Percentiles rank a stretch among this genome's conserved stretches.
These are phyloP conservation scores for Ophion costatus DNA, from an alignment of 2,888 invertebrate species.

Conservation along the genomic window DNA sequence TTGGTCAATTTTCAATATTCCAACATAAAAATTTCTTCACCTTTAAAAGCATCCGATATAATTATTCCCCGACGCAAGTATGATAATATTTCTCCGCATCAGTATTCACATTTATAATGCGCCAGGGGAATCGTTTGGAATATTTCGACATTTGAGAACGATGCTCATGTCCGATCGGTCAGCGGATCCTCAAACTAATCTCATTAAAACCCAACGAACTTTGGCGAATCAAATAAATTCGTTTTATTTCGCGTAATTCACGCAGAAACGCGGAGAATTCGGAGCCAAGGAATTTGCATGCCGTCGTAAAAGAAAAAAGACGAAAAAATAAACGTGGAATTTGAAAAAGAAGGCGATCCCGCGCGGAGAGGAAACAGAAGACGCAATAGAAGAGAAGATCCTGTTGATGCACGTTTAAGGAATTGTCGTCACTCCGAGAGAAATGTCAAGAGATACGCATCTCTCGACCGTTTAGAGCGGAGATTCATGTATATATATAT, in stretches of 20 bases:
- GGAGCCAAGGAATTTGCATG: slow-evolving; percentile 31
- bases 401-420: slow-evolving; percentile 57
- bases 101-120: slow-evolving; percentile 19
- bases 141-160: slow-evolving; percentile 9
- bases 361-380: slow-evolving; percentile 29
- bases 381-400: slow-evolving; percentile 35
- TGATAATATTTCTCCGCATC: slow-evolving; percentile 31
- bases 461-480: slow-evolving; percentile 54
- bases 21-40: neutral
- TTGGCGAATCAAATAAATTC: slow-evolving; percentile 38
- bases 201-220: slow-evolving; percentile 30
- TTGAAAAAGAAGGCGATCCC: slow-evolving; percentile 18
- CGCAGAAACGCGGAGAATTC: slow-evolving; percentile 46
- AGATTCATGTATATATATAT: slow-evolving; percentile 33
- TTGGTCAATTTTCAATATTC: no score
- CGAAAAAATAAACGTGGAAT: slow-evolving; percentile 14
- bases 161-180: slow-evolving; percentile 11
- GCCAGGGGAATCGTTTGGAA: slow-evolving; percentile 18
- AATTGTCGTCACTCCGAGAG: slow-evolving; percentile 56
- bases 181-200: slow-evolving; percentile 26
- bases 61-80: slow-evolving; percentile 5
- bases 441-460: slow-evolving; percentile 51
- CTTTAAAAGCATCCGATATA: slow-evolving; percentile 4
- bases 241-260: slow-evolving; percentile 50
- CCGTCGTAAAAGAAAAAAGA: slow-evolving; percentile 34